Evolutionary conservation across 2,113 vertebrate species (phyloP), one percentile per base, ranked within the genome.

Genomic region (Toxotes jaculatrix): DNA sequence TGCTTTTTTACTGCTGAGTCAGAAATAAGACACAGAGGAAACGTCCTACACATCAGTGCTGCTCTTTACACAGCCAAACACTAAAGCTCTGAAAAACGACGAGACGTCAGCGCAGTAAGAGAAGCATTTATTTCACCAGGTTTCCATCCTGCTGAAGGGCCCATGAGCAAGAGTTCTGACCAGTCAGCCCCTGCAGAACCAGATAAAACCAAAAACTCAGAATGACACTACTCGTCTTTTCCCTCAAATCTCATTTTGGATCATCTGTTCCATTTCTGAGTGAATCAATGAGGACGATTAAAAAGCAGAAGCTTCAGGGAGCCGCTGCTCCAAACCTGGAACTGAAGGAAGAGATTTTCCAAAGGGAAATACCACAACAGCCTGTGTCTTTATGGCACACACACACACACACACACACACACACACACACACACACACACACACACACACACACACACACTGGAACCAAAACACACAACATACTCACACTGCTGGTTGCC

Each of bases 241-340:
- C 70, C 62, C 42, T 42, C 40, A 36, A 56, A 64, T 73, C 34
- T 74, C 69, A 67, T 40, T 74, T 51, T 49, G 42, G 32, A 74
- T 60, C 36, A 74, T 74, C 67, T 67, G 70, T 60, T 74, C 70
- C n/a, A 74, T 67, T 80, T 80, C 66, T 19, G 27, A 32, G 43
- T 4, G 12, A 51, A 61, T 74, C 53, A 67, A 67, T 59, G 69
- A 59, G 60, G 19, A 5, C n/a, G 13, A 47, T 53, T 42, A 13
- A 47, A 36, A 34, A 21, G 75, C 47, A 4, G 56, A 43, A 36
- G 47, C 77, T 27, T 55, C 27, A 17, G 49, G 36, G 68, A 65
- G 67, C 66, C 38, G 31, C 21, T 27, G 51, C 27, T 63, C 36
- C 34, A 23, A 42, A 63, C 5, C 66, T 51, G 34, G 65, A 66